Evolutionary conservation across 2,113 vertebrate species (phyloP), one percentile per base, ranked within the genome.

Genomic region (Melanerpes aurifrons): DNA sequence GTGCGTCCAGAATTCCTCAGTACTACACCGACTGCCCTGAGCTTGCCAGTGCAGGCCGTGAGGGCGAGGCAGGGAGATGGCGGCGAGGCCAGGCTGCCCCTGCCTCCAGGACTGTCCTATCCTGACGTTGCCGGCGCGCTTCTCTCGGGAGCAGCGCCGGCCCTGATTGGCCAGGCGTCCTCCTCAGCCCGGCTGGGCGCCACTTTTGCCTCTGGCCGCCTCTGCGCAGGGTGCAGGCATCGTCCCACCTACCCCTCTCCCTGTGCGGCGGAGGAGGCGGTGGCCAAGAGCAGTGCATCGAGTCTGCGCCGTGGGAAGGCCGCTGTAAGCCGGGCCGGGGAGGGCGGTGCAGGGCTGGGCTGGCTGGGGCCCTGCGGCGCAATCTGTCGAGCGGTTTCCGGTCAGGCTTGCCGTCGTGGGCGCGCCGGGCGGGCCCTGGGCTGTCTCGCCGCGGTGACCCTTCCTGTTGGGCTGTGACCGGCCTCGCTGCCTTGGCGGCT

Each of bases 21-120:
- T 4, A 10, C 5, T 5, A 9, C 10, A 1, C 2, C 0, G 2
- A 7, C 66, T 29, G 24, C n/a, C 35, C 1, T 22, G 0, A 1
- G 45, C 18, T 37, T 40, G 62, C 20, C 7, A 1, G 1, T 0
- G 47, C 24, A 4, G 24, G 5, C 12, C 37, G 18, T 2, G 47
- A n/a, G 25, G 80, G 12, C 21, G 21, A 1, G 1, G 21, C 0
- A 0, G 18, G 45, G 19, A 22, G 20, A 29, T 13, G 16, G 32
- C 9, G 35, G 62, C 37, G 40, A 26, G 43, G 28, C 66, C 15
- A 28, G 28, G 40, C 18, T 40, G 35, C 35, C 62, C 24, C 62
- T 17, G 24, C 19, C 18, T 48, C 47, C 47, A 48, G 47, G 19
- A 8, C 47, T 48, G 17, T 48, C 47, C 47, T 19, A 19, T 21